Conservation (phyloP, 2,113 vertebrate genomes). For the Burhinus bistriatus region DNA sequence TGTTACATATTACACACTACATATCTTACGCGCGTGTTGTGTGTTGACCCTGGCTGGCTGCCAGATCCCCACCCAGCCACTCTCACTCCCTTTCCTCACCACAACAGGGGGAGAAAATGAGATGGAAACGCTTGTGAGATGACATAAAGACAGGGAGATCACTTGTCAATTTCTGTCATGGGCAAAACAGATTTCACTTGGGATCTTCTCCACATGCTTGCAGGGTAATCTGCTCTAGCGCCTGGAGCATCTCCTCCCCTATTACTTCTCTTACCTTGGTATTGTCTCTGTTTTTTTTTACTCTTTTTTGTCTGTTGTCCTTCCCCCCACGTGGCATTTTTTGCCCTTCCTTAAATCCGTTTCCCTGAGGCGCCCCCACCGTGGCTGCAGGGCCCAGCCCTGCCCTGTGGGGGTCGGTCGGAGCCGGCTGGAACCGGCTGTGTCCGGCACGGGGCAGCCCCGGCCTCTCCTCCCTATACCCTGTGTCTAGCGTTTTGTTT, state of each 20-base stretch:
- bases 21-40: no score
- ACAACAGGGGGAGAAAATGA: background rate
- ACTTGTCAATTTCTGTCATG: background rate
- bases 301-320: accelerated
- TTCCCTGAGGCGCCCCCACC: accelerated
- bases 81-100: background rate
- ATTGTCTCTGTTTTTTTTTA: background rate
- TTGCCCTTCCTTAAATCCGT: accelerated
- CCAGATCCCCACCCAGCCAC: background rate
- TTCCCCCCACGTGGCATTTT: background rate
- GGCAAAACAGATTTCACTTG: background rate
- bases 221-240: background rate
- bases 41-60: background rate
- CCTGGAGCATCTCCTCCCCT: background rate
- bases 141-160: background rate
- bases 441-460: accelerated
- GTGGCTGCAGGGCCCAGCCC: accelerated
- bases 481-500: background rate
- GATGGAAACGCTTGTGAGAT: background rate
- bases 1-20: background rate
- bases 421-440: background rate
- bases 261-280: background rate
- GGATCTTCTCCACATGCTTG: background rate
- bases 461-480: no score
- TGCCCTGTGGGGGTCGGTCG: accelerated